Percentiles rank a stretch among this genome's conserved stretches.
These are phyloP conservation scores for Luperina testacea DNA, from an alignment of 2,888 invertebrate genomes.

Conservation along the genomic window DNA sequence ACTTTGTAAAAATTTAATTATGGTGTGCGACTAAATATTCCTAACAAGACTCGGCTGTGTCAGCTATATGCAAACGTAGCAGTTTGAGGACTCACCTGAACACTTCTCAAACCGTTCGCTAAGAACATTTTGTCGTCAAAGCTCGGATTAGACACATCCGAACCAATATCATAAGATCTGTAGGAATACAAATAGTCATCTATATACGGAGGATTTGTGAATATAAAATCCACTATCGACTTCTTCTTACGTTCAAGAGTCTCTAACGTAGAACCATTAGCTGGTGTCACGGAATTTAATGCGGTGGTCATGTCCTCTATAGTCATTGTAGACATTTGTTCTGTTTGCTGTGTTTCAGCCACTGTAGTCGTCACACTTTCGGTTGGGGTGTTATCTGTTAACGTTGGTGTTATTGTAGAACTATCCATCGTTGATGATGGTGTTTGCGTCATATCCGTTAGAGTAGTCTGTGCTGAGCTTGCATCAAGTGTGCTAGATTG, in stretches of 20 bases:
- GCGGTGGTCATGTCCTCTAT: slow-evolving; percentile 59
- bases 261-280: slow-evolving; percentile 75
- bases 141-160: slow-evolving; percentile 71
- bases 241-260: slow-evolving; percentile 83
- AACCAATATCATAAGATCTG: slow-evolving; percentile 81
- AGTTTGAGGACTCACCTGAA: slow-evolving; percentile 77
- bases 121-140: slow-evolving; percentile 81
- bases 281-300: slow-evolving; percentile 61
- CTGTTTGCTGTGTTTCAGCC: slow-evolving; percentile 55
- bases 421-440: slow-evolving; percentile 46
- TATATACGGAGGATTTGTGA: slow-evolving; percentile 81
- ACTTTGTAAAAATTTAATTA: slow-evolving; percentile 2
- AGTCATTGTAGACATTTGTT: slow-evolving; percentile 50
- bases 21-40: neutral
- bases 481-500: slow-evolving; percentile 40
- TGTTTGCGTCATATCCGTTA: slow-evolving; percentile 31
- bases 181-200: slow-evolving; percentile 81
- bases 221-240: slow-evolving; percentile 85
- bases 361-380: slow-evolving; percentile 47
- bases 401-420: slow-evolving; percentile 43
- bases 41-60: neutral
- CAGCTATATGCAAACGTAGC: neutral
- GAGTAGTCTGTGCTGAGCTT: slow-evolving; percentile 29
- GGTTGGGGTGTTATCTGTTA: slow-evolving; percentile 42
- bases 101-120: slow-evolving; percentile 84